phyloP scores from a whole-genome alignment of 2,113 vertebrate genomes.

The Anarhynchus alexandrinus region DNA sequence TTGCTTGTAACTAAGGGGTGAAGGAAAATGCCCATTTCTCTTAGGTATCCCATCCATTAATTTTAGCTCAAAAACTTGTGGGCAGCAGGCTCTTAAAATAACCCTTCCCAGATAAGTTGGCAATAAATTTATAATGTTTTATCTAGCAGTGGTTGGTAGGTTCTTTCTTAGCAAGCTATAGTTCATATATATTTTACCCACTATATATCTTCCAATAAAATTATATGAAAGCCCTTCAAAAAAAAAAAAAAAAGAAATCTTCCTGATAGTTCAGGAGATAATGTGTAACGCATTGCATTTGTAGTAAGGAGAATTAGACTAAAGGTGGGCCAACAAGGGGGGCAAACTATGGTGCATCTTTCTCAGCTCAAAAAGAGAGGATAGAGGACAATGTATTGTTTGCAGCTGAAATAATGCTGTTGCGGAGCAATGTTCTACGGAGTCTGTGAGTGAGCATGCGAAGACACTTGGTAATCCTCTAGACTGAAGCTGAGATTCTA shows the following conservation, averaged over 20 bases:
- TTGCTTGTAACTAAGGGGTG: constrained; percentile 55
- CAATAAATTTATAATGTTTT: constrained; percentile 68
- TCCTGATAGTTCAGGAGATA: background rate
- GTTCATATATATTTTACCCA: constrained; percentile 45
- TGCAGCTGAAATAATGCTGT: background rate
- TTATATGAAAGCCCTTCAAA: background rate
- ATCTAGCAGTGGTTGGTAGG: constrained; percentile 37
- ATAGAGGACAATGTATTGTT: background rate
- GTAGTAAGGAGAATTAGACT: background rate
- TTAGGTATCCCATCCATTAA: constrained; percentile 63
- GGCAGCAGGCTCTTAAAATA: constrained; percentile 65
- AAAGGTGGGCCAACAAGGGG: background rate
- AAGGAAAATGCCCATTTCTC: constrained; percentile 54
- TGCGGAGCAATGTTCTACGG: background rate
- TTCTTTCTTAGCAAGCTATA: constrained; percentile 34
- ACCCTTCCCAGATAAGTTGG: constrained; percentile 63
- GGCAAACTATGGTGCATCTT: background rate
- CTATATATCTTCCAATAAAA: constrained; percentile 42
- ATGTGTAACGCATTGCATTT: background rate
- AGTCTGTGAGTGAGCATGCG: background rate
- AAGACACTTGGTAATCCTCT: background rate
- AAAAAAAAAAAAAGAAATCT: background rate
- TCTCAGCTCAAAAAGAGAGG: background rate
- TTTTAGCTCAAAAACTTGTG: constrained; percentile 60
- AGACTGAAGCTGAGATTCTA: background rate